Percentiles rank a stretch among this genome's conserved stretches.
These are phyloP conservation scores for Epistrophella euchroma DNA, from an alignment of 2,888 invertebrate genomes.

Conservation along the genomic window DNA sequence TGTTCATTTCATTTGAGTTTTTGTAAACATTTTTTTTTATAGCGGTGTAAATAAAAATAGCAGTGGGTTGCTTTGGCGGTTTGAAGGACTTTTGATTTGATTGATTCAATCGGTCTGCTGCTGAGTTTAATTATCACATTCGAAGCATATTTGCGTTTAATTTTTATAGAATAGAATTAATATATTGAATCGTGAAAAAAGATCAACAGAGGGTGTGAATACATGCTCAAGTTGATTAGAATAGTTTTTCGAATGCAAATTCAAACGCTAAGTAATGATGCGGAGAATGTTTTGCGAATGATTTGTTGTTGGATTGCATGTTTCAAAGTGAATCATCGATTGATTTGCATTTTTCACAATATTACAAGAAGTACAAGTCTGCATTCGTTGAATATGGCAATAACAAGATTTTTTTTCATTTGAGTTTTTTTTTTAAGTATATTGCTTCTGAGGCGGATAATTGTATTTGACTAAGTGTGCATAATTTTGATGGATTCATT, in stretches of 20 bases:
- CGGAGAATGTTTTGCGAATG: conserved; percentile 15
- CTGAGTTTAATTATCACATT: conserved; percentile 39
- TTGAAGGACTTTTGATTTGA: conserved; percentile 39
- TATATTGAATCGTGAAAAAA: background rate
- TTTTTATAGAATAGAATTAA: background rate
- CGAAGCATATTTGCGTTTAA: conserved; percentile 19
- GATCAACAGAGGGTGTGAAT: conserved; percentile 56
- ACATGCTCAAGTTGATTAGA: conserved; percentile 50
- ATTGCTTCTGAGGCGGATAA: conserved; percentile 17
- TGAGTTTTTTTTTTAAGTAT: background rate
- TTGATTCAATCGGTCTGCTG: conserved; percentile 29
- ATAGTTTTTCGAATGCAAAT: conserved; percentile 57
- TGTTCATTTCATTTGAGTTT: background rate
- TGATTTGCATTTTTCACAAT: conserved; percentile 16
- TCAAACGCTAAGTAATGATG: background rate
- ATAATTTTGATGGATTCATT: background rate
- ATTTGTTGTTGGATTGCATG: conserved; percentile 40
- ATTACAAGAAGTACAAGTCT: background rate
- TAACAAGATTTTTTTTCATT: conserved; percentile 6
- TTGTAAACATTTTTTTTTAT: background rate
- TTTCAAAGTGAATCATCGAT: conserved; percentile 44
- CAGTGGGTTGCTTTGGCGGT: conserved; percentile 42
- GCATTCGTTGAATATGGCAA: conserved; percentile 5
- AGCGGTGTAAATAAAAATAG: background rate
- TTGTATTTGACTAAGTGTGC: conserved; percentile 8